Percentiles rank a stretch among this genome's conserved stretches.
Evolutionary conservation across 2,113 vertebrate genomes (phyloP).

Genomic region (Eulacestoma nigropectus): DNA sequence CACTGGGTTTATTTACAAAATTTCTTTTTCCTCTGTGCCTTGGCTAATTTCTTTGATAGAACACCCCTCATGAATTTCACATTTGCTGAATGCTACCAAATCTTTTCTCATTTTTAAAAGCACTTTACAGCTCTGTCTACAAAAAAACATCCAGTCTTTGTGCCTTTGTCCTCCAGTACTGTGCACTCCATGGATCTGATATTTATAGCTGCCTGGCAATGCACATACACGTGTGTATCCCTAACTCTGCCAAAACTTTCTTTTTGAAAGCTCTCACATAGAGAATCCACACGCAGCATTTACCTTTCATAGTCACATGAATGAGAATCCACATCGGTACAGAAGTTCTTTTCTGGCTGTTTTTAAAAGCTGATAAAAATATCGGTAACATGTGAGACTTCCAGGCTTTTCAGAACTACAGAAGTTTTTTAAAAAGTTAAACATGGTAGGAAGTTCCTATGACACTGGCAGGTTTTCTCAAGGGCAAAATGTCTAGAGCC

Average conservation of each 20-base stretch:
- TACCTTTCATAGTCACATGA: constrained; percentile 7
- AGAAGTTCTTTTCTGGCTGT: neutral
- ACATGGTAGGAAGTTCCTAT: neutral
- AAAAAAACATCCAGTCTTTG: constrained; percentile 18
- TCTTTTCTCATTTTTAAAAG: constrained; percentile 25
- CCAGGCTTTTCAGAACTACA: neutral
- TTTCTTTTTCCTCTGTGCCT: constrained; percentile 3
- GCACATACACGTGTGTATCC: neutral
- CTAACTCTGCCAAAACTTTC: neutral
- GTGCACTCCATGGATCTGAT: neutral
- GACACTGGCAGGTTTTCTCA: neutral
- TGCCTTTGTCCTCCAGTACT: neutral
- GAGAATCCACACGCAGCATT: neutral
- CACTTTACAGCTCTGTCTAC: neutral
- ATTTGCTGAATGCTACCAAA: constrained; percentile 25
- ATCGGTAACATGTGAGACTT: neutral
- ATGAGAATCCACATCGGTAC: neutral
- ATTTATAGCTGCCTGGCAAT: constrained; percentile 21
- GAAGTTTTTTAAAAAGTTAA: neutral
- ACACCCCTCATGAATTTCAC: constrained; percentile 25
- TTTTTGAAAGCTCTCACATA: neutral
- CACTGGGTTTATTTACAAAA: constrained; percentile 45
- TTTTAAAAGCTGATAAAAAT: neutral
- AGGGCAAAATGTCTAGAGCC: neutral
- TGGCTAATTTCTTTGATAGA: constrained; percentile 38